A percentile compares a stretch with the other conserved stretches of the same genome.
Conservation (phyloP, 2,113 vertebrate genomes). For the Taurulus bubalis region DNA sequence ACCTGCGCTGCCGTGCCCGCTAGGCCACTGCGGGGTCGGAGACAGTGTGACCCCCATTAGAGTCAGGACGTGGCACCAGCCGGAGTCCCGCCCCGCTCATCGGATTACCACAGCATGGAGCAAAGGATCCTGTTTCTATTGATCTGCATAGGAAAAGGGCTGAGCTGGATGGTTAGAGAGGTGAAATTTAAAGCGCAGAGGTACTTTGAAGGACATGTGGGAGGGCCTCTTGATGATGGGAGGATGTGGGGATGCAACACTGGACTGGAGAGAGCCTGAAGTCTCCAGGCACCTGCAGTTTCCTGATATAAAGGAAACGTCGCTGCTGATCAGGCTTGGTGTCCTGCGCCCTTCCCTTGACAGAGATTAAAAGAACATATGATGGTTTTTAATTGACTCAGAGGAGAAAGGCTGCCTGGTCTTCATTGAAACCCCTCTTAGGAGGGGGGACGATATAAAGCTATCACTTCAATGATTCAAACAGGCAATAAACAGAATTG, state of each 20-base stretch:
- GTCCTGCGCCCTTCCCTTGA: constrained; percentile 8
- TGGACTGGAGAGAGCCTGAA: background rate
- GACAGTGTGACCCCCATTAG: constrained; percentile 63
- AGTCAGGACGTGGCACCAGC: constrained; percentile 70
- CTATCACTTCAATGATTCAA: background rate
- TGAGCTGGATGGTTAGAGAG: constrained; percentile 78
- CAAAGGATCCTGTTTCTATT: constrained; percentile 81
- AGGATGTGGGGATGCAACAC: constrained; percentile 47
- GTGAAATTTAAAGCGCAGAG: constrained; percentile 83
- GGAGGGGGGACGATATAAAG: background rate
- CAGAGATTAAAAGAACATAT: constrained; percentile 13
- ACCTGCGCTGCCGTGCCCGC: constrained; percentile 28
- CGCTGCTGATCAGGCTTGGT: constrained; percentile 30
- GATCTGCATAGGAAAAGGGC: constrained; percentile 82
- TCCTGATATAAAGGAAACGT: constrained; percentile 25
- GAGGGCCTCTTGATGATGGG: constrained; percentile 52
- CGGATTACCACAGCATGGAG: constrained; percentile 75
- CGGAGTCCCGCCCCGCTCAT: constrained; percentile 66
- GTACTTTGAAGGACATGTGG: constrained; percentile 80
- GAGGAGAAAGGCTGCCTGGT: background rate
- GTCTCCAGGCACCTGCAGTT: constrained; percentile 26
- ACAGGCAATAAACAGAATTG: background rate
- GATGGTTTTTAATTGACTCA: constrained; percentile 9
- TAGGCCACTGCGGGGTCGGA: constrained; percentile 46
- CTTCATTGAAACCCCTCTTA: constrained; percentile 6